phyloP scores from a whole-genome alignment of 2,888 invertebrate genomes.

The Mimas tiliae region DNA sequence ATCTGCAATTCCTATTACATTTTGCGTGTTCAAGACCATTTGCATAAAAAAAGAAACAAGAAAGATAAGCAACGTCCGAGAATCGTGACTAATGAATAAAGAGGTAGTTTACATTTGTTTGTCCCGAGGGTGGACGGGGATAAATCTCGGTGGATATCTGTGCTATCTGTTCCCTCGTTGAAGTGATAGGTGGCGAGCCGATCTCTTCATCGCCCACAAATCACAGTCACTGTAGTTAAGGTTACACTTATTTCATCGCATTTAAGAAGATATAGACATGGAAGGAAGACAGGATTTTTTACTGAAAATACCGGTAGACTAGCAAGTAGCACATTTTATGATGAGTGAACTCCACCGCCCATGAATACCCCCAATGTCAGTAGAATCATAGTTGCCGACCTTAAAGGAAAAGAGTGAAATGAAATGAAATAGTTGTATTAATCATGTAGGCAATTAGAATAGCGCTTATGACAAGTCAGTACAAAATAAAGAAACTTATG shows the following conservation, averaged over 20 bases:
- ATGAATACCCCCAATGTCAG: too few species aligned
- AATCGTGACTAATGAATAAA: not conserved
- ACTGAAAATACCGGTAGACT: too few species aligned
- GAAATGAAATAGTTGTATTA: too few species aligned
- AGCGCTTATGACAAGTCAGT: too few species aligned
- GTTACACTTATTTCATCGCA: not conserved
- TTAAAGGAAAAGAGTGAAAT: too few species aligned
- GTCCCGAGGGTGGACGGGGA: slow-evolving; percentile 2
- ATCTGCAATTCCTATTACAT: slow-evolving; percentile 5
- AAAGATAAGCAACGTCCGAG: not conserved
- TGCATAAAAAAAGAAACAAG: not conserved
- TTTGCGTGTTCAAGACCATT: not conserved
- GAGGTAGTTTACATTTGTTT: slow-evolving; percentile 13
- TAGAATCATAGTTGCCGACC: too few species aligned
- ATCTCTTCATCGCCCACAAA: slow-evolving; percentile 8
- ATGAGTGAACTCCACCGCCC: too few species aligned
- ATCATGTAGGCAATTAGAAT: too few species aligned
- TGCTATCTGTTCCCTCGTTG: slow-evolving; percentile 1
- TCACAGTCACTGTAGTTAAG: not conserved
- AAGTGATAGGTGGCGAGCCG: not conserved
- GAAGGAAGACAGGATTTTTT: too few species aligned
- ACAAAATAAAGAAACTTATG: too few species aligned
- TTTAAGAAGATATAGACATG: too few species aligned
- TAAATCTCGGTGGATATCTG: slow-evolving; percentile 17
- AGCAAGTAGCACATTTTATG: too few species aligned